Evolutionary conservation across 2,888 invertebrate species (phyloP).

Genomic region (Teinopalpus imperialis): DNA sequence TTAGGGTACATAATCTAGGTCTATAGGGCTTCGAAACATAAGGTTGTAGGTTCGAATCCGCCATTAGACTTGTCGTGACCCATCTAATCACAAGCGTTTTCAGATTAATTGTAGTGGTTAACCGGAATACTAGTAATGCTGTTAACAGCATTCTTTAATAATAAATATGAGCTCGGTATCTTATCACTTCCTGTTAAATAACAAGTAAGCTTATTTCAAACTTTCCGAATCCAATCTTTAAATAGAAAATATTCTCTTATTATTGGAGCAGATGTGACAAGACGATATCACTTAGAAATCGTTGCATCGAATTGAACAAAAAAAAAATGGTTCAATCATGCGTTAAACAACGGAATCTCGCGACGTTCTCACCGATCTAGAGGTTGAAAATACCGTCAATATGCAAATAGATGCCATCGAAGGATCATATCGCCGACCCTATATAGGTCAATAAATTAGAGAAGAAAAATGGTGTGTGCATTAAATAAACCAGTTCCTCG

Average conservation of each 20-base stretch:
- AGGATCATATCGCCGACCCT: conserved; percentile 41
- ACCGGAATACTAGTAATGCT: too few species aligned
- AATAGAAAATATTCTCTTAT: background rate
- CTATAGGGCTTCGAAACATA: too few species aligned
- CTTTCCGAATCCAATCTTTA: too few species aligned
- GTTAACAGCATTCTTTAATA: too few species aligned
- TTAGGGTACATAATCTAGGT: too few species aligned
- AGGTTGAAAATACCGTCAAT: conserved; percentile 50
- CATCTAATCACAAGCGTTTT: too few species aligned
- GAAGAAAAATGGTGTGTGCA: conserved; percentile 47
- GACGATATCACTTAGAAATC: background rate
- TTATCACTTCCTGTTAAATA: too few species aligned
- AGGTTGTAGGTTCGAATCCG: too few species aligned
- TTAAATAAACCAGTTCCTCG: conserved; percentile 58
- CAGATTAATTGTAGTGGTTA: too few species aligned
- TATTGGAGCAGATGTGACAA: conserved; percentile 9
- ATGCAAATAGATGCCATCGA: conserved; percentile 64
- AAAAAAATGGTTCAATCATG: conserved; percentile 8
- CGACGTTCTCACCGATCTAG: conserved; percentile 61
- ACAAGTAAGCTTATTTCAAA: too few species aligned
- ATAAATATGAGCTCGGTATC: too few species aligned
- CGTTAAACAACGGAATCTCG: conserved; percentile 22
- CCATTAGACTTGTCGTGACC: too few species aligned
- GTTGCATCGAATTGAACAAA: conserved; percentile 1
- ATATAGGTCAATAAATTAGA: conserved; percentile 74